phyloP scores from a whole-genome alignment of 2,113 vertebrate species.

The Rhinolophus sinicus region DNA sequence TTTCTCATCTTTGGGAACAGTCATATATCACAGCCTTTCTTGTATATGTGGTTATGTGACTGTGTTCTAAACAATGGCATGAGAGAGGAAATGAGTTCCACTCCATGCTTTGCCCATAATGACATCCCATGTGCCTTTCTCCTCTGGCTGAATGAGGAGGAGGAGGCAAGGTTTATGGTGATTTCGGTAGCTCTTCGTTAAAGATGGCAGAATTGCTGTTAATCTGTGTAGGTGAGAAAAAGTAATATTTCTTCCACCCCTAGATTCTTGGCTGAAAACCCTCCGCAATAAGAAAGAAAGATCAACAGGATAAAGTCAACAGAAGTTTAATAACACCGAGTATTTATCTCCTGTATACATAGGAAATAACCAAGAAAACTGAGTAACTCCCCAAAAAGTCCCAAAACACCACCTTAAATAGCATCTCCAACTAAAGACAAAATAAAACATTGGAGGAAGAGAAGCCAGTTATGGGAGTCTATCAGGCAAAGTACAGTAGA shows the following conservation, averaged over 20 bases:
- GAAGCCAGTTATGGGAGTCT: not conserved
- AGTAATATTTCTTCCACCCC: not conserved
- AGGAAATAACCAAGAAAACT: not conserved
- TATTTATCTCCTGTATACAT: not conserved
- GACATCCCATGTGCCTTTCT: not conserved
- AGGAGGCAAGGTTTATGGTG: not conserved
- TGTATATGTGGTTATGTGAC: not conserved
- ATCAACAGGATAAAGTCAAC: not conserved
- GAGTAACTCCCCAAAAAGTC: not conserved
- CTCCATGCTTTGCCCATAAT: not conserved
- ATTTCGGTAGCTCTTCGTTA: not conserved
- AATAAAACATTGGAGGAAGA: not conserved
- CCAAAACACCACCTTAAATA: not conserved
- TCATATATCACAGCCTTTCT: not conserved
- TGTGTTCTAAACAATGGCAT: not conserved
- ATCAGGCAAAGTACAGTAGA: not conserved
- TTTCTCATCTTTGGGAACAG: not conserved
- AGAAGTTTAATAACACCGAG: not conserved
- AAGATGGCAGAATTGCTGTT: not conserved
- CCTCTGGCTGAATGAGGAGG: not conserved
- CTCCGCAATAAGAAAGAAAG: not conserved
- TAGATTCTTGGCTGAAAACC: not conserved
- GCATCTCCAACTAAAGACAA: not conserved
- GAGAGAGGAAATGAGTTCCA: not conserved
- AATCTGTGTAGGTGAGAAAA: not conserved